Evolutionary conservation across 2,113 vertebrate species (phyloP), one percentile per base, ranked within the genome.

Genomic region (Mionectes macconnelli): DNA sequence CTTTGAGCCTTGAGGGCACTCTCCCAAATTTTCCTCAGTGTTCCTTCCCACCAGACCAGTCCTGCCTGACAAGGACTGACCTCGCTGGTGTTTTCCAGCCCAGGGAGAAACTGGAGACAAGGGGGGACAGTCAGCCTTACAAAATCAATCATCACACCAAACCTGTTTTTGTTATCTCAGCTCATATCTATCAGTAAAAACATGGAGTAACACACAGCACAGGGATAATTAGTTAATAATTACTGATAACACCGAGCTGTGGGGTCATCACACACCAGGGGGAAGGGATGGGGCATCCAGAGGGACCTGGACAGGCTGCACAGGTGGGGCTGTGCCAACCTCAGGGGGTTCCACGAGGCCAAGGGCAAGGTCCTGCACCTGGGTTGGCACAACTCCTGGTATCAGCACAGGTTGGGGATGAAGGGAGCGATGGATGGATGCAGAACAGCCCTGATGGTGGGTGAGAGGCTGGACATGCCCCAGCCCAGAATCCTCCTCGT

Each of bases 221-320:
- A 21, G 0, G 0, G 2, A 0, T 2, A 14, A 44, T 30, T 52
- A 12, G 55, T 39, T 35, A 37, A 7, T 37, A 73, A 57, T 33
- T 59, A 74, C 23, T 52, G 53, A 67, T 39, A 19, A 17, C 60
- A 59, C 8, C 0, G 2, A 74, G 60, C 37, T 52, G 33, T 44
- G 52, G 37, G n/a, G 24, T 21, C 24, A 24, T 12, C 42, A 80
- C 31, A 35, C 1, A 1, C 5, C 10, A n/a, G 12, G 50, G 31
- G 44, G 33, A 52, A 39, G 60, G 27, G 68, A 66, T 39, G 44
- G 21, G 27, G 27, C 44, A 50, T 5, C 37, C 52, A 74, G 22
- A 74, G 68, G 37, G 22, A 57, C 27, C 20, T 30, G 40, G n/a
- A 40, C 24, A 72, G n/a, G 20, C 0, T 40, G n/a, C 12, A 5